Evolutionary conservation across 1,140 invertebrate species (phyloP).

Genomic region (Coelopa frigida): DNA sequence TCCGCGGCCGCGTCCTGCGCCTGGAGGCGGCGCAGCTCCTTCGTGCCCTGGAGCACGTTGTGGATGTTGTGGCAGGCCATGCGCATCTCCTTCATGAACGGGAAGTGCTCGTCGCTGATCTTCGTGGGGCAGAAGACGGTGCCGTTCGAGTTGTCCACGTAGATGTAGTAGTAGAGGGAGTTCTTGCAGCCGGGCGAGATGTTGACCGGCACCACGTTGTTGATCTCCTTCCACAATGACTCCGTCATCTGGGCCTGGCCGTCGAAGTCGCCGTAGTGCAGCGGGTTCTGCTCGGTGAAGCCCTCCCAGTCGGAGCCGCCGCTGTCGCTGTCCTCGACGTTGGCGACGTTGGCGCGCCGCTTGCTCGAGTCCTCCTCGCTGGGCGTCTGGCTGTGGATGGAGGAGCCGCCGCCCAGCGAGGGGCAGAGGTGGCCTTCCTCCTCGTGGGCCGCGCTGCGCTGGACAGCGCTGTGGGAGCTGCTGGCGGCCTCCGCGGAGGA

Average conservation of each 20-base stretch:
- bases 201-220: conserved; percentile 55
- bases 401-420: conserved; percentile 33
- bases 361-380: conserved; percentile 35
- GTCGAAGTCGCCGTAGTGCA: conserved; percentile 54
- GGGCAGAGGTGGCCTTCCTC: conserved; percentile 33
- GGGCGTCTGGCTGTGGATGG: conserved; percentile 39
- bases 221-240: conserved; percentile 62
- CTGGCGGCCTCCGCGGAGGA: not conserved
- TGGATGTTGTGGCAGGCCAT: conserved; percentile 62
- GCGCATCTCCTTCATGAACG: conserved; percentile 61
- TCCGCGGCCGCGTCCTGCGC: conserved; percentile 57
- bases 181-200: conserved; percentile 42
- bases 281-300: conserved; percentile 50
- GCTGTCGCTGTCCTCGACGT: conserved; percentile 19
- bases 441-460: conserved; percentile 17
- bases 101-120: conserved; percentile 34
- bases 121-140: conserved; percentile 30
- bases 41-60: conserved; percentile 59
- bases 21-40: conserved; percentile 49
- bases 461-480: not conserved
- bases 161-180: conserved; percentile 30
- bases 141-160: conserved; percentile 35
- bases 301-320: conserved; percentile 55
- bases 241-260: conserved; percentile 65
- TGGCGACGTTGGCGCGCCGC: conserved; percentile 12